These are phyloP conservation scores for Ptychoptera albimana DNA, from an alignment of 2,888 invertebrate genomes.

Conservation along the genomic window DNA sequence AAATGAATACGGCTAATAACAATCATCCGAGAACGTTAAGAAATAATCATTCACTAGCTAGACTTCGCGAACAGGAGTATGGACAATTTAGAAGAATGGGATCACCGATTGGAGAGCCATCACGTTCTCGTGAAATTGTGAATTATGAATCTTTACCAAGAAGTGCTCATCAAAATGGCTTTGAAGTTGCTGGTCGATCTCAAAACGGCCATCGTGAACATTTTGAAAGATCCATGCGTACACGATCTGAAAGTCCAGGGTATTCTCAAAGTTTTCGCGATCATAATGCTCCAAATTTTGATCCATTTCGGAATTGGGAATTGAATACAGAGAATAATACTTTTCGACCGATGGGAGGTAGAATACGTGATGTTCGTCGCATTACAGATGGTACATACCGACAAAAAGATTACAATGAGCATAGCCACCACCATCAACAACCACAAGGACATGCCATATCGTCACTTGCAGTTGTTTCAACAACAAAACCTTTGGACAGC, in stretches of 20 bases:
- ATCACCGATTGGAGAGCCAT: neutral
- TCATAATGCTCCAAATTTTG: slow-evolving; percentile 17
- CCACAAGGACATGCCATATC: neutral
- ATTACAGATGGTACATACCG: slow-evolving; percentile 10
- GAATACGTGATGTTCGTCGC: slow-evolving; percentile 7
- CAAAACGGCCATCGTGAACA: neutral
- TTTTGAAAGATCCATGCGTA: slow-evolving; percentile 16
- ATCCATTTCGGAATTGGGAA: slow-evolving; percentile 28
- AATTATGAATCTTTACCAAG: slow-evolving; percentile 14
- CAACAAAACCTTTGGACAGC: neutral
- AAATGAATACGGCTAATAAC: slow-evolving; percentile 9
- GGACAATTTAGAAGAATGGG: neutral
- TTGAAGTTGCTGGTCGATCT: neutral
- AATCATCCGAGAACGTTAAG: slow-evolving; percentile 19
- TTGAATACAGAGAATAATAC: slow-evolving; percentile 26
- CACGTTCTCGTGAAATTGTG: slow-evolving; percentile 20
- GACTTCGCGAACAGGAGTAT: slow-evolving; percentile 20
- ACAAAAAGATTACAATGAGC: slow-evolving; percentile 3
- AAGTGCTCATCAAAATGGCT: neutral
- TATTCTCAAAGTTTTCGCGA: slow-evolving; percentile 17
- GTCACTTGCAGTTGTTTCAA: neutral
- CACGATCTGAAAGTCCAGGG: slow-evolving; percentile 28
- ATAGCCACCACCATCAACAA: neutral
- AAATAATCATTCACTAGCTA: slow-evolving; percentile 19
- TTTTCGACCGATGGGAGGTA: slow-evolving; percentile 18